phyloP scores from a whole-genome alignment of 2,797 vertebrate genomes.

The Botia kubotai region DNA sequence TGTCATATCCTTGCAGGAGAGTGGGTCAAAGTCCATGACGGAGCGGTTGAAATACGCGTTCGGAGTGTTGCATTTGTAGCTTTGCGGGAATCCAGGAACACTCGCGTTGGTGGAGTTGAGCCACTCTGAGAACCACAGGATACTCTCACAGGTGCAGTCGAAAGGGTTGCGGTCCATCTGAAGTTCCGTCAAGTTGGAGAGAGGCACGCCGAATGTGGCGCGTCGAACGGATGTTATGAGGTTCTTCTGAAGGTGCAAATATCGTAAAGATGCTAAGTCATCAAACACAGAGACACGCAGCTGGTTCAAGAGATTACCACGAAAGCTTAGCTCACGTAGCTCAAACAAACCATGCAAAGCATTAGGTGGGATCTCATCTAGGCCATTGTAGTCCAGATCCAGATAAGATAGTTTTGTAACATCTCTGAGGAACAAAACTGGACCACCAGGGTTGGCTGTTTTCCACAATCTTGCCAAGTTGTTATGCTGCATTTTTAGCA shows the following conservation, averaged over 20 bases:
- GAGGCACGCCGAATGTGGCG: conserved; percentile 79
- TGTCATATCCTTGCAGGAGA: conserved; percentile 88
- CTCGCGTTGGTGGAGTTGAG: conserved; percentile 82
- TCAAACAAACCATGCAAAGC: conserved; percentile 79
- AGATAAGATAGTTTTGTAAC: conserved; percentile 76
- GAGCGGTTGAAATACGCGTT: conserved; percentile 81
- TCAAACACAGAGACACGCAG: conserved; percentile 83
- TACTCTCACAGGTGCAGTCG: conserved; percentile 96
- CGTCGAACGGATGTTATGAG: conserved; percentile 87
- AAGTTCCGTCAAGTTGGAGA: conserved; percentile 81
- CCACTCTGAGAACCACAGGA: conserved; percentile 91
- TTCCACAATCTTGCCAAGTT: conserved; percentile 95
- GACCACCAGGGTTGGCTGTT: conserved; percentile 84
- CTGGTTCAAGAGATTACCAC: conserved; percentile 84
- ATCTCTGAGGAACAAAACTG: conserved; percentile 84
- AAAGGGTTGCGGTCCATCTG: conserved; percentile 90
- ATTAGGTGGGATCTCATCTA: conserved; percentile 89
- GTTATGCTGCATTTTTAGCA: conserved; percentile 92
- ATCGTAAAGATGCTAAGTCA: conserved; percentile 77
- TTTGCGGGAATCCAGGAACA: conserved; percentile 72
- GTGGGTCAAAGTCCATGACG: conserved; percentile 82
- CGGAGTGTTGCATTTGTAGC: conserved; percentile 93
- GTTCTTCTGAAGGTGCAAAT: conserved; percentile 87
- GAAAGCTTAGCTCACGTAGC: conserved; percentile 80
- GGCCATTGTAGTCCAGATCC: conserved; percentile 86